Conservation (phyloP, 2,113 vertebrate genomes). For the Phylloscopus whistleri region DNA sequence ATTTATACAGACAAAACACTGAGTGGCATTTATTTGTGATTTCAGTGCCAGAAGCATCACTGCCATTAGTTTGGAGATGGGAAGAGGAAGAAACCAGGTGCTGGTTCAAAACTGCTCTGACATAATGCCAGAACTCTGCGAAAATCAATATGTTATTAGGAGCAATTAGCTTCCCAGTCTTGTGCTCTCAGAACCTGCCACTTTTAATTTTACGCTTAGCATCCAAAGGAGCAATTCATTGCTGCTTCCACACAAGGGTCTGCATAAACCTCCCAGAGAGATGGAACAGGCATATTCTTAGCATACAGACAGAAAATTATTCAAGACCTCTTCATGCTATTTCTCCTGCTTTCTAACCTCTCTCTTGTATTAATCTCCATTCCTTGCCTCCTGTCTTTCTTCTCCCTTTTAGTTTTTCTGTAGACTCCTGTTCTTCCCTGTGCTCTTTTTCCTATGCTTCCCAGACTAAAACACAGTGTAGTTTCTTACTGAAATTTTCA, state of each 20-base stretch:
- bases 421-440: not conserved
- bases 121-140: not conserved
- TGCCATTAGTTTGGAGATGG: not conserved
- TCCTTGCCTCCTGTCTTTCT: not conserved
- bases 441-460: not conserved
- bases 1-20: not conserved
- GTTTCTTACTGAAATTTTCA: not conserved
- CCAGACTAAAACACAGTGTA: not conserved
- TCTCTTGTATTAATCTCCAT: not conserved
- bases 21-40: not conserved
- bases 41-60: not conserved
- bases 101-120: not conserved
- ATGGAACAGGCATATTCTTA: not conserved
- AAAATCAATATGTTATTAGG: conserved; percentile 20
- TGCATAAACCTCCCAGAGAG: not conserved
- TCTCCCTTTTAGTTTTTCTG: not conserved
- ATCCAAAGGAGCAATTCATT: conserved; percentile 13
- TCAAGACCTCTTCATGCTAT: not conserved
- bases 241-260: not conserved
- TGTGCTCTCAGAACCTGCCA: conserved; percentile 11
- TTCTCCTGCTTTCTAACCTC: not conserved
- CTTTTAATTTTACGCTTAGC: conserved; percentile 34
- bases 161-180: conserved; percentile 17
- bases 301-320: not conserved
- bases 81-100: conserved; percentile 5